Evolutionary conservation across 2,113 vertebrate genomes (phyloP).

Genomic region (Tachysurus vachellii): DNA sequence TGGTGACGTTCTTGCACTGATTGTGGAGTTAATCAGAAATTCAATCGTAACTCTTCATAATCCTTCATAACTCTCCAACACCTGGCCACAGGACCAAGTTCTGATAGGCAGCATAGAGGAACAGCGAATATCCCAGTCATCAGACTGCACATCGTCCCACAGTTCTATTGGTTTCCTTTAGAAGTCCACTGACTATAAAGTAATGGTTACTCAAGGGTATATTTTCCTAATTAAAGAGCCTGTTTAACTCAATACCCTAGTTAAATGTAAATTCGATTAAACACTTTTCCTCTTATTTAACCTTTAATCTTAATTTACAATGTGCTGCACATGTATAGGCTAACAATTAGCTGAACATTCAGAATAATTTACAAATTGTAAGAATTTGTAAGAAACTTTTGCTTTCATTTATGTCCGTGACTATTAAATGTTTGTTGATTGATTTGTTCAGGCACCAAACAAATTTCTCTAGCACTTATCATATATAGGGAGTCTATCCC

Average conservation of each 20-base stretch:
- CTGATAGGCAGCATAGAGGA: background rate
- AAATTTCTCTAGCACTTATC: too few species aligned
- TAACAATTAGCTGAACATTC: background rate
- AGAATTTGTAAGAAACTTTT: background rate
- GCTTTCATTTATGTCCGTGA: background rate
- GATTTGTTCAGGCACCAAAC: background rate
- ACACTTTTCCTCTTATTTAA: background rate
- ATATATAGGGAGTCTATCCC: too few species aligned
- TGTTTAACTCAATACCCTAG: background rate
- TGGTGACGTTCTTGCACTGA: background rate
- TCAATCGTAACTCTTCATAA: background rate
- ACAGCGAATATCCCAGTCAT: background rate
- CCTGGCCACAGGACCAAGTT: background rate
- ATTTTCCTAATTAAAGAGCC: background rate
- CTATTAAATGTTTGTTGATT: background rate
- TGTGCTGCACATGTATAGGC: background rate
- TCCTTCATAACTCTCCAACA: background rate
- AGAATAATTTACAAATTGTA: background rate
- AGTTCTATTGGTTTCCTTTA: conserved; percentile 4
- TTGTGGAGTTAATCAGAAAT: background rate
- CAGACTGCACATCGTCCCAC: background rate
- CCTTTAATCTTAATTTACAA: conserved; percentile 10
- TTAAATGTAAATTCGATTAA: background rate
- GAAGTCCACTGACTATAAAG: conserved; percentile 3
- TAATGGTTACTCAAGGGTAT: background rate